Base-by-base conservation (phyloP, 2,888 invertebrate species). In the Mimachlamys varia region DNA sequence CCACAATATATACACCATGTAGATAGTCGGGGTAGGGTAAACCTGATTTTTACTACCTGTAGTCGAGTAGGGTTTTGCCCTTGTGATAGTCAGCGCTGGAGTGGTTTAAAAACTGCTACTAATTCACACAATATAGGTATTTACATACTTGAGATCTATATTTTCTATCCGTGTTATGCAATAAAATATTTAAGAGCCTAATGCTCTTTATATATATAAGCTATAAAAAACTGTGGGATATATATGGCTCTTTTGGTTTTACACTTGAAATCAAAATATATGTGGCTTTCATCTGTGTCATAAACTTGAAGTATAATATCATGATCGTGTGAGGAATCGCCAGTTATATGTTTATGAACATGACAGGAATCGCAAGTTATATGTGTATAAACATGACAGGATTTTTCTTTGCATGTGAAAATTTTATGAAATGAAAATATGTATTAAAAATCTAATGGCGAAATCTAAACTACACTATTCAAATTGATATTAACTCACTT, bases 71-170 rank as follows among this genome's bases (percentile, higher is more conserved):
- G 76, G 76, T 33, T 76, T 76, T 27, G 33, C 76, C 76, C 33
- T 33, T 76, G 7, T 7, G 27, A 33, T 33, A 76, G 76, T 76
- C 76, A 76, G 76, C 10, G 13, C 33, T 76, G 15, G 13, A 76
- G 76, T 22, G 76, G 76, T 33, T 76, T 27, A 33, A 33, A 33
- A 1, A 76, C 76, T 12, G 33, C 33, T 76, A 22, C 76, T 33
- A 27, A 33, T 76, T 76, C 33, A 33, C 76, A 27, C 33, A 13
- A 76, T 22, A 76, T 27, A 76, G 76, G 33, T 76, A 76, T 76
- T 76, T 76, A 76, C 76, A 27, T 12, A 62, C 62, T 22, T n/a
- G n/a, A 62, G 62, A 62, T 62, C 62, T 62, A 62, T 62, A 62
- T 17, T 22, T 22, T 62, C 62, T 62, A 22, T 62, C 10, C 62